phyloP scores from a whole-genome alignment of 2,888 invertebrate species.

The Trachelus stipa region DNA sequence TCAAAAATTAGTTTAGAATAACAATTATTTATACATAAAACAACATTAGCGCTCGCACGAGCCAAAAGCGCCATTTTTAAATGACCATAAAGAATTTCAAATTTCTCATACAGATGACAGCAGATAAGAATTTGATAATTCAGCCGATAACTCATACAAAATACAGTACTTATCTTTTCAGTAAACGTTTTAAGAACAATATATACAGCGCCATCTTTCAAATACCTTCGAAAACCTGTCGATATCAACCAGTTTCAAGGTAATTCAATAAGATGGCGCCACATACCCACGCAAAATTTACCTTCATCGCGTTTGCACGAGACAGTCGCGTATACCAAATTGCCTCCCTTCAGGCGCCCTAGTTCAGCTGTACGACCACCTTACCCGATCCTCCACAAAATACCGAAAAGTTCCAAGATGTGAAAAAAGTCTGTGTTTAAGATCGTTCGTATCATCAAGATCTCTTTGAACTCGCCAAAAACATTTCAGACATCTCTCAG shows the following conservation, averaged over 20 bases:
- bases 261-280: neutral
- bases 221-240: neutral
- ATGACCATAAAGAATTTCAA: neutral
- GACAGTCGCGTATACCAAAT: neutral
- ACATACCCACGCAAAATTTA: neutral
- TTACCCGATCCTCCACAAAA: neutral
- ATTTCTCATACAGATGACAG: neutral
- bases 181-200: neutral
- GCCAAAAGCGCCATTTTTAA: slow-evolving; percentile 48
- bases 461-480: neutral
- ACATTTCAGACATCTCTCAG: neutral
- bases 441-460: neutral
- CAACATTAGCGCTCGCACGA: slow-evolving; percentile 37
- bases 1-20: slow-evolving; percentile 37
- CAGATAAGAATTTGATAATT: neutral
- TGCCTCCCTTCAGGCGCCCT: neutral
- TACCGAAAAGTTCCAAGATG: neutral
- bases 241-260: neutral
- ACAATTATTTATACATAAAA: slow-evolving; percentile 42
- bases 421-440: neutral
- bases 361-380: neutral
- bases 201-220: neutral
- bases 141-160: neutral
- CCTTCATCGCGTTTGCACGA: neutral
- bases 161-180: neutral